A percentile compares a stretch with the other conserved stretches of the same genome.
phyloP scores from a whole-genome alignment of 2,888 invertebrate species.

The Micropterix aruncella region DNA sequence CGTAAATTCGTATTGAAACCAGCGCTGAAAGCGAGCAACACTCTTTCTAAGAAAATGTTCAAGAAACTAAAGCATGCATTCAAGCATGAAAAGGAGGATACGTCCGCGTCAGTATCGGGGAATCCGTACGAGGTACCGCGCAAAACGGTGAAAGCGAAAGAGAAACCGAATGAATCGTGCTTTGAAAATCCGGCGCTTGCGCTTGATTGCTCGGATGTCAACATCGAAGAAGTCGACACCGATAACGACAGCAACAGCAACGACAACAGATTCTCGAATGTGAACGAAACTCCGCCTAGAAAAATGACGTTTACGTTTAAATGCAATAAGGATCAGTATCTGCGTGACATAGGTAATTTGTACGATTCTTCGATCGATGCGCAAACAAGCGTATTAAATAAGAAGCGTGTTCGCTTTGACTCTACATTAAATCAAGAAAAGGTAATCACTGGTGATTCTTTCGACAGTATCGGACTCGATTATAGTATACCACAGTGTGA shows the following conservation, averaged over 20 bases:
- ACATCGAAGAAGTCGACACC: slow-evolving; percentile 24
- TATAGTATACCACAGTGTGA: neutral
- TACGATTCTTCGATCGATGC: slow-evolving; percentile 19
- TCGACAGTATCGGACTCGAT: slow-evolving; percentile 11
- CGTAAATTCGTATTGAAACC: slow-evolving; percentile 12
- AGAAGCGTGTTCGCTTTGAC: slow-evolving; percentile 32
- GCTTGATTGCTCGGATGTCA: slow-evolving; percentile 28
- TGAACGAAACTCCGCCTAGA: slow-evolving; percentile 29
- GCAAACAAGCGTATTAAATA: slow-evolving; percentile 26
- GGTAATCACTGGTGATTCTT: slow-evolving; percentile 29
- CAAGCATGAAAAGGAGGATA: slow-evolving; percentile 23
- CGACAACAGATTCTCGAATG: slow-evolving; percentile 16
- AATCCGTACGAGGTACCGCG: slow-evolving; percentile 36
- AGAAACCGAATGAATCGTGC: slow-evolving; percentile 22
- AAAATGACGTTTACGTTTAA: slow-evolving; percentile 13
- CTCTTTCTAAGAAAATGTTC: slow-evolving; percentile 30
- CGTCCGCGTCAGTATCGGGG: slow-evolving; percentile 17
- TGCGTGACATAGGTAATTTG: slow-evolving; percentile 18
- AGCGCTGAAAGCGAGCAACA: slow-evolving; percentile 27
- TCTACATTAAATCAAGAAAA: slow-evolving; percentile 34
- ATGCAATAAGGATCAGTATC: neutral
- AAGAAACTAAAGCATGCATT: slow-evolving; percentile 33
- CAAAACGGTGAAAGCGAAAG: slow-evolving; percentile 24
- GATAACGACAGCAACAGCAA: slow-evolving; percentile 17
- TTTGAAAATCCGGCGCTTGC: slow-evolving; percentile 33